Evolutionary conservation across 2,113 vertebrate species (phyloP).

Genomic region (Nesoenas mayeri): DNA sequence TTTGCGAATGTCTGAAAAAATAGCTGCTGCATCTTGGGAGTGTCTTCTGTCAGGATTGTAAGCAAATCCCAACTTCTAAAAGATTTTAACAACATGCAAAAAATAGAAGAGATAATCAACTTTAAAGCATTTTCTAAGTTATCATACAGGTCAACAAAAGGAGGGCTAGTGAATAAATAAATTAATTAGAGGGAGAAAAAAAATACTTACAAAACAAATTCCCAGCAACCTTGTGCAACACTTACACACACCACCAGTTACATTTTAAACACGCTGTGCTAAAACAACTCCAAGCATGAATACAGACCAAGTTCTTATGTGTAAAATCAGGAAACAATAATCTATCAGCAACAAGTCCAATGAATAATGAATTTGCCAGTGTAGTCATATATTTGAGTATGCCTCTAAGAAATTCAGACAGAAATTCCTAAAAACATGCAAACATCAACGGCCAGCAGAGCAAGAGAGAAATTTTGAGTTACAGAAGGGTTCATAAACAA

Average conservation of each 20-base stretch:
- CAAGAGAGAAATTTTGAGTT: fast-evolving
- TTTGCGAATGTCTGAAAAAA: neutral
- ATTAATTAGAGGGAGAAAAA: neutral
- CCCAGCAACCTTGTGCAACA: neutral
- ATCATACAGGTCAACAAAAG: neutral
- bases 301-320: fast-evolving
- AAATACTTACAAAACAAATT: neutral
- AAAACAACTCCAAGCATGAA: neutral
- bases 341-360: fast-evolving
- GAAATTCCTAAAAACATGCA: neutral
- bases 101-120: neutral
- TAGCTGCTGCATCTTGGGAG: neutral
- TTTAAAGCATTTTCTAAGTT: neutral
- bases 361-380: fast-evolving
- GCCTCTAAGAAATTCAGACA: neutral
- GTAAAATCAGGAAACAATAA: neutral
- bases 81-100: neutral
- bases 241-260: neutral
- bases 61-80: neutral
- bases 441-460: neutral
- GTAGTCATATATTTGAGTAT: fast-evolving
- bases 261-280: neutral
- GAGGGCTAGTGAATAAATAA: neutral
- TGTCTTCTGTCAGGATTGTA: neutral
- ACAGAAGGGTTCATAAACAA: neutral